phyloP scores from a whole-genome alignment of 2,888 invertebrate genomes.

The Gymnoscelis rufifasciata region DNA sequence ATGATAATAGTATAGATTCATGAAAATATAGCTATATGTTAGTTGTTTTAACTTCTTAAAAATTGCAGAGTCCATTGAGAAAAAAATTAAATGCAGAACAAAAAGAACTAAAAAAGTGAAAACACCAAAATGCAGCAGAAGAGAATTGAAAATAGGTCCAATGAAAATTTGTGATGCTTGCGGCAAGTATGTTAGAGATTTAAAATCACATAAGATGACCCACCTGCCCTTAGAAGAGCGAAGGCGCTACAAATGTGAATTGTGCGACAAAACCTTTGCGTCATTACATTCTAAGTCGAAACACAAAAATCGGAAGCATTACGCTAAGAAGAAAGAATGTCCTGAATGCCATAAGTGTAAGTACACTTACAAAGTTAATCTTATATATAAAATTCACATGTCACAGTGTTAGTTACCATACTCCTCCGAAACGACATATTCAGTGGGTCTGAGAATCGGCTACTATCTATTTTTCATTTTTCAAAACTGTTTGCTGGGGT shows the following conservation, averaged over 20 bases:
- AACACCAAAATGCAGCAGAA: conserved; percentile 12
- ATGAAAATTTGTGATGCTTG: conserved; percentile 58
- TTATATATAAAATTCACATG: too few species aligned
- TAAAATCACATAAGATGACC: conserved; percentile 44
- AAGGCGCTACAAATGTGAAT: conserved; percentile 43
- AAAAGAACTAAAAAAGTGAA: conserved; percentile 25
- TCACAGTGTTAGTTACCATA: too few species aligned
- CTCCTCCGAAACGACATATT: too few species aligned
- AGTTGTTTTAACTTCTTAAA: too few species aligned
- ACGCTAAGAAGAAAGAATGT: conserved; percentile 55
- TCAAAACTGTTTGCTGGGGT: too few species aligned
- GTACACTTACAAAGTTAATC: too few species aligned
- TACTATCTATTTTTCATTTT: too few species aligned
- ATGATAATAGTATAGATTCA: too few species aligned
- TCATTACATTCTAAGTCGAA: conserved; percentile 41
- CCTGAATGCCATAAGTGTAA: conserved; percentile 61
- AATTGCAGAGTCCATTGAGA: conserved; percentile 30
- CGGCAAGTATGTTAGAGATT: conserved; percentile 51
- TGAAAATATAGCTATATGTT: too few species aligned
- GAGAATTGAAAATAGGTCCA: conserved; percentile 10
- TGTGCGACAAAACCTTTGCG: conserved; percentile 53
- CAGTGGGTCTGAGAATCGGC: too few species aligned
- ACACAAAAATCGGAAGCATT: conserved; percentile 58
- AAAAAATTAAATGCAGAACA: conserved; percentile 31
- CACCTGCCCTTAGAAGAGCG: conserved; percentile 42